A percentile compares a stretch with the other conserved stretches of the same genome.
Conservation (phyloP, 1,140 invertebrate species). For the Drosophila auraria region DNA sequence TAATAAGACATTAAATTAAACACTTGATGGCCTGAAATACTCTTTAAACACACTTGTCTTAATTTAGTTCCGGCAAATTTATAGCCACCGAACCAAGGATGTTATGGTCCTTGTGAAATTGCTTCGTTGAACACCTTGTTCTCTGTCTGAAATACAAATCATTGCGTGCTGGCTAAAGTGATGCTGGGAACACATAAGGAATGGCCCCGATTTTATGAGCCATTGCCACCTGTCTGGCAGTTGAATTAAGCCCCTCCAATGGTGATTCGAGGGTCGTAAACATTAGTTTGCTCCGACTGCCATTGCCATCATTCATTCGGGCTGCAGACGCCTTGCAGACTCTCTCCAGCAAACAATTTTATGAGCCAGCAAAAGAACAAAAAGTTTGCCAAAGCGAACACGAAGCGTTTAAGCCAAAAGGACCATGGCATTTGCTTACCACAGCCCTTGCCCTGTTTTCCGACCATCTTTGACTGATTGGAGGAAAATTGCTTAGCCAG, state of each 20-base stretch:
- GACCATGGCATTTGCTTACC: constrained; percentile 62
- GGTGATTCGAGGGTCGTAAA: constrained; percentile 28
- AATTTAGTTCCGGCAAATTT: not conserved
- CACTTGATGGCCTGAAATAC: not conserved
- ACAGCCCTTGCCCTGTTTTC: constrained; percentile 2
- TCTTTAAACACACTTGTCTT: not conserved
- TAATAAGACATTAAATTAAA: not conserved
- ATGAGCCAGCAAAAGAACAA: constrained; percentile 26
- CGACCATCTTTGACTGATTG: constrained; percentile 37
- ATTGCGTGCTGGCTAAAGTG: not conserved
- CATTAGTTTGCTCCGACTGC: constrained; percentile 24
- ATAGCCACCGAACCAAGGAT: not conserved
- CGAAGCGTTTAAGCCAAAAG: constrained; percentile 68
- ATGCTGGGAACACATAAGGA: not conserved
- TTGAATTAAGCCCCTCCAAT: constrained; percentile 30
- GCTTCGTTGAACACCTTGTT: not conserved
- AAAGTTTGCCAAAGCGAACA: constrained; percentile 48
- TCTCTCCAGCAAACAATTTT: constrained; percentile 25
- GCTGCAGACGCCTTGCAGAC: constrained; percentile 3
- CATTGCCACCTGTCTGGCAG: constrained; percentile 35
- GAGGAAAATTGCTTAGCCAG: constrained; percentile 27
- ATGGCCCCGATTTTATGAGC: constrained; percentile 34
- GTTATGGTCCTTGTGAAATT: not conserved
- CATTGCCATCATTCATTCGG: constrained; percentile 34
- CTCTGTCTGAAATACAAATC: not conserved